Base-by-base conservation (phyloP, 2,113 vertebrate species). In the Rhinoptilus africanus region DNA sequence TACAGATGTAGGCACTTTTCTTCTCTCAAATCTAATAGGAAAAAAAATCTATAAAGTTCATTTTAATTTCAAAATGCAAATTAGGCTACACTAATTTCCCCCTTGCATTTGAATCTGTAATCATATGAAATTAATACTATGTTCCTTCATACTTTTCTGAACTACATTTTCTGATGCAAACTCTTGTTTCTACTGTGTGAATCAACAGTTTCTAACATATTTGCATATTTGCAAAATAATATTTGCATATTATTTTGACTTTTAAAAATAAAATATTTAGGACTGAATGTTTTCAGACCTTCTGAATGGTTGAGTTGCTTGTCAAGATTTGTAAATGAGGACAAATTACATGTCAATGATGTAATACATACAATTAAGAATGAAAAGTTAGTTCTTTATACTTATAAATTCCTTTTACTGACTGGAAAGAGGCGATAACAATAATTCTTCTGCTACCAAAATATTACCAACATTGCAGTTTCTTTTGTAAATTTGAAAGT, bases 61-160 rank as follows among this genome's bases (percentile, higher is more conserved):
- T 95, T 97, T 98, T 97, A 6, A 92, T 92, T 97, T 97, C 51
- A 96, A 97, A 97, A 96, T 97, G 85, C 68, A 98, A 93, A 97
- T 97, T 93, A 97, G 17, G 26, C 54, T 75, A 89, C 73, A 92
- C 37, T 45, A 5, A 93, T 97, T 96, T 95, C 78, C 71, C 89
- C 34, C 50, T 91, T 96, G 85, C 27, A 34, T 93, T 89, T 95
- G 86, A 97, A 91, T 94, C 85, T 91, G 78, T 96, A 97, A 98
- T 97, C 92, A 95, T 75, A 87, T 57, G 79, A 96, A 97, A 97
- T 92, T 89, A 94, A 93, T 83, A 73, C 13, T 51, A 5, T 48
- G 27, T 84, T 94, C 72, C 68, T 96, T 92, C 80, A 86, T 95
- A 79, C 47, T 97, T 95, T 96, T 43, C 26, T 80, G 76, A 88